Evolutionary conservation across 2,113 vertebrate genomes (phyloP), one percentile per base, ranked within the genome.

Genomic region (Amphilophus citrinellus): DNA sequence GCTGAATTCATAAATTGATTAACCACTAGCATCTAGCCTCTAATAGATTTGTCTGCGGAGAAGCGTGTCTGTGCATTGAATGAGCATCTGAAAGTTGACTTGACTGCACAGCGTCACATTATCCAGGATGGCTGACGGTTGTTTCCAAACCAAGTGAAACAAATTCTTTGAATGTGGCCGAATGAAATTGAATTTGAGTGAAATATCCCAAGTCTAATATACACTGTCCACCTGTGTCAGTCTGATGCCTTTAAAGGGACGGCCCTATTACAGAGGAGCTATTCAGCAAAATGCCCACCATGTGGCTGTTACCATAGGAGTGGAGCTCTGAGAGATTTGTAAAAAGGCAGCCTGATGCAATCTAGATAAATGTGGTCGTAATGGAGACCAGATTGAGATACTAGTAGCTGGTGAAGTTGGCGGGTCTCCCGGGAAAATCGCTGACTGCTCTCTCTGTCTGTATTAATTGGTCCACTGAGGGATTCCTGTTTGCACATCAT

Each of bases 401-500:
- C 92, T 92, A 92, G 92, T 91, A 90, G 88, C 90, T 95, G 94
- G 86, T 93, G 87, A 95, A 96, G 93, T 95, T 88, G 86, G 92
- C 91, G 79, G 91, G 94, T 96, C 96, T 96, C 95, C 84, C 91
- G 94, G 96, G 96, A 95, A 73, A 95, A 96, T 91, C 85, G 93
- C 95, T 95, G 95, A 95, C 95, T 95, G 93, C 95, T 95, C 91
- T 92, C 89, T 90, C 92, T 78, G 87, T 88, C 89, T 81, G 80
- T 84, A 80, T 92, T 96, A 96, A 96, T 96, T 96, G 96, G 96
- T 95, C 96, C 94, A 87, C 92, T 7, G 96, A 94, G 95, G 89
- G 90, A 90, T 91, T 84, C 79, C 92, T 95, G 93, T 96, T 96
- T 96, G 94, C 76, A 82, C 84, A 92, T 89, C 91, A 84, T 92